Conservation (phyloP, 2,888 invertebrate species). For the Luperina nickerlii region DNA sequence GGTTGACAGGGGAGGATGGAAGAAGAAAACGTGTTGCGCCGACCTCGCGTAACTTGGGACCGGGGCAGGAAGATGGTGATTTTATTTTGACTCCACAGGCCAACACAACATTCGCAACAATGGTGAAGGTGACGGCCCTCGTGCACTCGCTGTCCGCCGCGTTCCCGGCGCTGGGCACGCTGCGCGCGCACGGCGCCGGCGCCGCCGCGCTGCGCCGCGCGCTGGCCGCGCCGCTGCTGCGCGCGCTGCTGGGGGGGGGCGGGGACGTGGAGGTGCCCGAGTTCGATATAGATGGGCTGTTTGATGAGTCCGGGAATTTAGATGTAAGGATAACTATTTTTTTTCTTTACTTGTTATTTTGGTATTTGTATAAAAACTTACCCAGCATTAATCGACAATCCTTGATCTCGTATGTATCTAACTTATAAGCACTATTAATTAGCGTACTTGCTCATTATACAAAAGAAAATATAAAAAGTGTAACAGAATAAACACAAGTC, state of each 20-base stretch:
- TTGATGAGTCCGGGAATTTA: constrained; percentile 79
- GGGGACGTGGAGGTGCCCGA: constrained; percentile 61
- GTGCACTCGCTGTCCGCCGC: constrained; percentile 82
- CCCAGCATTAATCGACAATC: neutral
- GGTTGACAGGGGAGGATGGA: neutral
- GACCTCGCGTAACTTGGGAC: neutral
- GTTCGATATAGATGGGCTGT: constrained; percentile 76
- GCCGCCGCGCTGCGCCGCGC: constrained; percentile 74
- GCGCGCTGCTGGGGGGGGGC: constrained; percentile 72
- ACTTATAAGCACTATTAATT: neutral
- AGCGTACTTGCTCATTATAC: neutral
- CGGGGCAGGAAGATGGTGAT: neutral
- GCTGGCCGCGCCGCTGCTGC: constrained; percentile 72
- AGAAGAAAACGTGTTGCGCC: neutral
- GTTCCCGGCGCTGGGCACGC: constrained; percentile 76
- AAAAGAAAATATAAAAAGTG: too few relatives aligned
- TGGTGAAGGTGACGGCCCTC: constrained; percentile 82
- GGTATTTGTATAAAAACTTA: neutral
- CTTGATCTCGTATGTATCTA: neutral
- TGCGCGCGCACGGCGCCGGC: constrained; percentile 78
- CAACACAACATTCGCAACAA: constrained; percentile 89
- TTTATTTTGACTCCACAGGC: constrained; percentile 78
- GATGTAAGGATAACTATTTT: constrained; percentile 66
- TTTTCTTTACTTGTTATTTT: neutral
- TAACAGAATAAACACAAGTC: too few relatives aligned